Base-by-base conservation (phyloP, 64 coral and sea anemone species). In the Stichodactyla helianthus region DNA sequence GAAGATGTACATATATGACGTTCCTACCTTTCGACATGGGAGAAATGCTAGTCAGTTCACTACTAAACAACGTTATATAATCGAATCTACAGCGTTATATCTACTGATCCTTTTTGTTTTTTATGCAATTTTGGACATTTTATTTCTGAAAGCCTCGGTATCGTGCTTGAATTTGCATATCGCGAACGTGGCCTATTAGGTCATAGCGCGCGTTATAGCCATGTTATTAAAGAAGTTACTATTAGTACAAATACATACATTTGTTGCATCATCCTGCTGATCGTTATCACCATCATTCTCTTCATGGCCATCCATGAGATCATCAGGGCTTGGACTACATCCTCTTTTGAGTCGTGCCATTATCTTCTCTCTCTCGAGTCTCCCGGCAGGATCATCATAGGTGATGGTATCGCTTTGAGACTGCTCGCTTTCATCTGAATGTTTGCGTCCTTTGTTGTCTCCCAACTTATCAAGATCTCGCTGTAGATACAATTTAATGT, bases 381-480 rank as follows among this genome's bases (percentile, higher is more conserved):
- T 86, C 17, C 96, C 93, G 20, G 82, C 93, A 6, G 96, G 96
- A 87, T 98, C 96, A 77, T 98, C 96, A 53, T 98, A 98, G 17
- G 96, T 98, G 35, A 98, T 98, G 51, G 88, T 86, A 63, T 94
- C 96, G 52, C 88, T 91, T 82, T 92, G 90, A 5, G 96, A 92
- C 20, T 92, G 90, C 17, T 94, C 95, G 31, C 85, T 92, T 6
- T 94, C 93, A 82, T 98, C 96, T 6, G 59, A 63, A n/a, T 81
- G 86, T 1, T 63, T 35, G 18, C 35, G 54, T 17, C 83, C n/a
- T 63, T 17, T 35, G 6, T 51, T 31, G 51, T 81, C 68, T 14
- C 68, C 25, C 27, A 74, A 31, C 79, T 52, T 82, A 22, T 82
- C 79, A 22, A 57, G 54, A 57, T 82, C 79, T 57, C 79, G 52